Evolutionary conservation across 2,113 vertebrate species (phyloP), one percentile per base, ranked within the genome.

Genomic region (Oceanodroma tethys): DNA sequence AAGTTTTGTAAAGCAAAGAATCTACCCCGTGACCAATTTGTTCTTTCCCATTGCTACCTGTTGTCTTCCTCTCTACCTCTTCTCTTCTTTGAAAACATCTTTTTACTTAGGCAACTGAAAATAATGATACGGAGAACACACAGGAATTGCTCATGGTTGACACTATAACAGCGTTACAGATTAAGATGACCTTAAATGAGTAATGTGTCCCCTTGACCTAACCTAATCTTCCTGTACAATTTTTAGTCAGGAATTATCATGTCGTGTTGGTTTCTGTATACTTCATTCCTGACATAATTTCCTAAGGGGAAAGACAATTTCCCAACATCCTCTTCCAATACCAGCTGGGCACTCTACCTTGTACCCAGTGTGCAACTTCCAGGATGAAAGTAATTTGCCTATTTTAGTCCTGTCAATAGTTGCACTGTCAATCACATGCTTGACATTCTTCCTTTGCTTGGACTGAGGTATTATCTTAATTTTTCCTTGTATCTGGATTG

Each of bases 211-310:
- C 32, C 27, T 34, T 29, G 47, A 42, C 22, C 36, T 81, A 48
- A 23, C 15, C 21, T 15, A 4, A 7, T 55, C 71, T 66, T 90
- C 80, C 82, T 71, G 80, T 15, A 29, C 36, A 32, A 27, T 17
- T 81, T 86, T 50, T 9, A 79, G 70, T 36, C 62, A 84, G 43
- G 60, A 84, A 56, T 53, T 29, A 71, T 36, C 55, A 32, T 2
- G 15, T 48, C 1, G 1, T 21, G 9, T n/a, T 0, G 0, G 12
- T 62, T 93, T 89, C 66, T 58, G 89, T 79, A 32, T 4, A 21
- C 6, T 29, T 53, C 30, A 42, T 86, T 73, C 70, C 76, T 94
- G 86, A 72, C 21, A 63, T 55, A 47, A 93, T 72, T 96, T 94
- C 89, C 91, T 71, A n/a, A 67, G 42, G 47, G 80, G 42, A 78